A percentile compares a stretch with the other conserved stretches of the same genome.
phyloP scores from a whole-genome alignment of 2,888 invertebrate genomes.

The Didymodactylos carnosus region DNA sequence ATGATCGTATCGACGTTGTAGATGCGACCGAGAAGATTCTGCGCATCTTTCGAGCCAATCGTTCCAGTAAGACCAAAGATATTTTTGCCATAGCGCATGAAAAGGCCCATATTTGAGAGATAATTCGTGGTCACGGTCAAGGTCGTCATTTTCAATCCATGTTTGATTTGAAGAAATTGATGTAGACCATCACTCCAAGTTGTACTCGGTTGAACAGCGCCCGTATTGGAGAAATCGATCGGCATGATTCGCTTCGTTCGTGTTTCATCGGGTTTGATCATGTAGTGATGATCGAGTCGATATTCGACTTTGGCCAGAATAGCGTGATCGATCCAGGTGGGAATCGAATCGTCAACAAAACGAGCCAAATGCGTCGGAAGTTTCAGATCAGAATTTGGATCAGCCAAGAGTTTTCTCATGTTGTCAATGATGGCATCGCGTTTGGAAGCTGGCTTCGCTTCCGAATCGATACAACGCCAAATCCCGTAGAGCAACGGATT shows the following conservation, averaged over 20 bases:
- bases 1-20: slow-evolving; percentile 14
- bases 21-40: slow-evolving; percentile 18
- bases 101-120: slow-evolving; percentile 16
- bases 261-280: slow-evolving; percentile 13
- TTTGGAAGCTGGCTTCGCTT: neutral
- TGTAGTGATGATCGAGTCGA: slow-evolving; percentile 16
- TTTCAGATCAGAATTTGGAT: neutral
- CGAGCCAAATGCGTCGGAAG: neutral
- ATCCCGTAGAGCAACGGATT: neutral
- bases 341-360: slow-evolving; percentile 6
- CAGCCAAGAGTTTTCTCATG: neutral
- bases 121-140: slow-evolving; percentile 16
- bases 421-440: neutral
- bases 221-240: slow-evolving; percentile 17
- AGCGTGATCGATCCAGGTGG: slow-evolving; percentile 16
- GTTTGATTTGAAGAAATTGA: slow-evolving; percentile 19
- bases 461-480: neutral
- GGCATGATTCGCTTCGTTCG: slow-evolving; percentile 10
- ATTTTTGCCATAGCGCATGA: slow-evolving; percentile 10
- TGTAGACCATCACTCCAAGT: slow-evolving; percentile 18
- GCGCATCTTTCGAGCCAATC: slow-evolving; percentile 19
- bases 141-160: slow-evolving; percentile 15
- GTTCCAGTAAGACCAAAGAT: slow-evolving; percentile 23
- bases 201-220: slow-evolving; percentile 17
- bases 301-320: slow-evolving; percentile 15